These are phyloP conservation scores for Varanus komodoensis DNA, from an alignment of 2,113 vertebrate genomes.

Conservation along the genomic window DNA sequence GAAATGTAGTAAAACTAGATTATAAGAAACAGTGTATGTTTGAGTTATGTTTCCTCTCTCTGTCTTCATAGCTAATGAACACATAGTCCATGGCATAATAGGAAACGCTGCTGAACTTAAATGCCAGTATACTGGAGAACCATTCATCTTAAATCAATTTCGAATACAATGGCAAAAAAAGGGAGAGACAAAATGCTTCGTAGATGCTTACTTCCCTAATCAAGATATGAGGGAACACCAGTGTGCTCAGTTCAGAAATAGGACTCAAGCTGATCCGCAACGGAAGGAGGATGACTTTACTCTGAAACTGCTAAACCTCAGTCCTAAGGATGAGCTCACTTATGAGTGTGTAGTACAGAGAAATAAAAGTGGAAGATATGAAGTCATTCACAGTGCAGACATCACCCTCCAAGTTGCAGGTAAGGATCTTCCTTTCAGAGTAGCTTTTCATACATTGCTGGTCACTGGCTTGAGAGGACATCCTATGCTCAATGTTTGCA, in stretches of 20 bases:
- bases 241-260: constrained; percentile 57
- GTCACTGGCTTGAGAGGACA: background rate
- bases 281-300: constrained; percentile 70
- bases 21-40: background rate
- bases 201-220: constrained; percentile 55
- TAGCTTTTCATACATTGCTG: background rate
- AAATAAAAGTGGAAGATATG: fast-evolving
- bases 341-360: constrained; percentile 71
- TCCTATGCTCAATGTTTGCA: background rate
- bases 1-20: background rate
- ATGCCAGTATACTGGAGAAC: constrained; percentile 30
- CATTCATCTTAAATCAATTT: constrained; percentile 36
- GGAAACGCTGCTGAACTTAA: constrained; percentile 58
- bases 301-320: constrained; percentile 66
- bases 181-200: constrained; percentile 25
- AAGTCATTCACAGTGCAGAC: background rate
- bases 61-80: constrained; percentile 34
- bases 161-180: constrained; percentile 75
- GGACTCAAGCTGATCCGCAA: constrained; percentile 51
- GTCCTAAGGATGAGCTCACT: constrained; percentile 47
- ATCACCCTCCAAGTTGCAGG: constrained; percentile 74
- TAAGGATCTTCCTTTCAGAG: constrained; percentile 47
- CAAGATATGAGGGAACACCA: constrained; percentile 7
- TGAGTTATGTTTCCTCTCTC: background rate
- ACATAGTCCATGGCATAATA: constrained; percentile 52